Evolutionary conservation across 1,140 invertebrate species (phyloP), one percentile per base, ranked within the genome.

Genomic region (Protaetia brevitarsis): DNA sequence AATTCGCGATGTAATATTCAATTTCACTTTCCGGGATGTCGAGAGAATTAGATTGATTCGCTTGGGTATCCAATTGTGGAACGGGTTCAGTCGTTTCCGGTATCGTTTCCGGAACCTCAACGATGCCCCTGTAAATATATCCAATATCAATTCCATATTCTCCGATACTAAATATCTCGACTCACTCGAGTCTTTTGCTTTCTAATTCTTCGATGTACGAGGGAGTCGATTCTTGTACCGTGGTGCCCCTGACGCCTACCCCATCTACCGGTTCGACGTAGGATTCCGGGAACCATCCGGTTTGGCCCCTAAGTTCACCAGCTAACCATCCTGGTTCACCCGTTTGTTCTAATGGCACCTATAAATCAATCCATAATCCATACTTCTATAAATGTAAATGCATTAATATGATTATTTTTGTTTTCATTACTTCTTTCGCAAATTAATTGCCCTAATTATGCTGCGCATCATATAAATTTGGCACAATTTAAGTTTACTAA

Each of bases 231-330:
- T 64, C 63, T 31, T 11, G 30, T 31, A 61, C 59, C 28, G 26
- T 37, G 57, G 67, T 63, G 34, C 59, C 60, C 36, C 65, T 75
- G 41, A 76, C 76, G 34, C 67, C 73, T 3, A 68, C 69, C 56
- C 69, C 77, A 68, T 87, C 87, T n/a, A 95, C 78, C 27, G 87
- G 86, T 76, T 97, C 93, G 10, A 96, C 95, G 79, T 98, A 99
- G 3, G 94, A 93, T 79, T 97, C 94, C 2, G 97, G 97, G 81
- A 99, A 99, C 94, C 96, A 98, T n/a, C 97, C 96, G 4, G 88
- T 90, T 68, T 91, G 87, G 19, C 92, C 93, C 74, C 91, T 84
- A 27, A 95, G 86, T 75, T 95, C 92, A 3, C 97, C 97, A 69
- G 93, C 93, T 69, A 95, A 83, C 97, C 97, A 99, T n/a, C 96